Evolutionary conservation across 1,140 invertebrate species (phyloP), one percentile per base, ranked within the genome.

Genomic region (Aplysia californica): DNA sequence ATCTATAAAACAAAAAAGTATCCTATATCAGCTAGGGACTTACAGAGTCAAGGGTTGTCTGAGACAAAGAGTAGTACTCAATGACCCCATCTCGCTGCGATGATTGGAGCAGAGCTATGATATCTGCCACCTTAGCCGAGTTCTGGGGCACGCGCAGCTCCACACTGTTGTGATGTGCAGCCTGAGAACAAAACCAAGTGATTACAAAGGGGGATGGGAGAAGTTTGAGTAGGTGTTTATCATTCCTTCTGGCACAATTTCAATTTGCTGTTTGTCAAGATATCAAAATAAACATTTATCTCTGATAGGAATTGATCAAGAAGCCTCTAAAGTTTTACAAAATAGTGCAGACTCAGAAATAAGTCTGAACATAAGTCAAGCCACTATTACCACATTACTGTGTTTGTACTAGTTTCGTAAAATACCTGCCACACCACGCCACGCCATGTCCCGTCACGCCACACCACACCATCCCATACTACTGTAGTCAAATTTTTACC

Each of bases 81-180:
- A 91, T 85, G 82, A 69, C 77, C 73, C 59, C 83, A 10, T 74
- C 78, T 39, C 76, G 77, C 75, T 85, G 87, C 41, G 81, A 82
- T 78, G 35, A 67, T 72, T 87, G 87, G 50, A 84, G 81, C 41
- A 81, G 82, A 72, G 76, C 84, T 84, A 87, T 82, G 50, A 88
- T 81, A 26, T 83, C 77, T 0, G 85, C 69, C 33, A 88, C 82
- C 20, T 44, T 77, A 4, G 80, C 75, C 1, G 70, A 66, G 0
- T 59, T 50, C 31, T 77, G 79, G 1, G 87, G 85, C n/a, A 89
- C 83, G 83, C 94, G 93, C 84, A 94, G 94, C 33, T 94, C 94
- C 38, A 94, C 87, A 74, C 95, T 92, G 75, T 74, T 82, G 50
- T 82, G 70, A 50, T 87, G 80, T 15, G 83, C 78, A n/a, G 77